Base-by-base conservation (phyloP, 2,888 invertebrate genomes). In the Pristionchus entomophagus region DNA sequence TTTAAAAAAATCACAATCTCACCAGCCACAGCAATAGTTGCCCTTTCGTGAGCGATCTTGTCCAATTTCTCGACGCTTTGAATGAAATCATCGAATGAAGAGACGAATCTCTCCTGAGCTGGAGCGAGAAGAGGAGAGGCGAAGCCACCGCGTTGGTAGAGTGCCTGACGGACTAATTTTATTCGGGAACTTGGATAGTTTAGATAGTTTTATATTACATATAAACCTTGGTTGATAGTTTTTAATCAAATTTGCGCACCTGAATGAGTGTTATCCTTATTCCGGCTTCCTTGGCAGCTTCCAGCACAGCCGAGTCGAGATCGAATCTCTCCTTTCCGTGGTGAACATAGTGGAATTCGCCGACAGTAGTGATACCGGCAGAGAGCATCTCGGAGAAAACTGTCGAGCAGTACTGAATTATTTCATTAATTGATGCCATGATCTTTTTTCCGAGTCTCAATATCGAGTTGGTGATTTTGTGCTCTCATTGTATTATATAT, bases 281-380 rank as follows among this genome's bases (percentile, higher is more conserved):
- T 12, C 93, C 93, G 12, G 90, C 86, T 41, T 91, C 91, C 35
- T 89, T 88, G 2, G 93, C 93, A 0, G 93, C 93, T 85, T 91
- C 89, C 22, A 93, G 87, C 0, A 93, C 92, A 0, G 90, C 91
- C 59, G 88, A 77, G 86, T 93, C 93, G 49, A 93, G 88, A 56
- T 91, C 91, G 87, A 92, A 92, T 73, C 86, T 84, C n/a, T 86
- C 88, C 32, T 87, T 86, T 4, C 90, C 90, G 84, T 93, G 93
- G 87, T 93, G 93, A 2, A 93, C 92, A 80, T 93, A 93, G 87
- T 93, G 93, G 83, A 93, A 93, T 84, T 93, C 93, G 29, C 93
- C 93, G 12, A 93, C 93, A 5, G 91, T 90, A 2, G 93, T 93
- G 73, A 93, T 93, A 32, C 93, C 93, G 5, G 92, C 91, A 14